Conservation (phyloP, 2,113 vertebrate species). For the Salvelinus alpinus region DNA sequence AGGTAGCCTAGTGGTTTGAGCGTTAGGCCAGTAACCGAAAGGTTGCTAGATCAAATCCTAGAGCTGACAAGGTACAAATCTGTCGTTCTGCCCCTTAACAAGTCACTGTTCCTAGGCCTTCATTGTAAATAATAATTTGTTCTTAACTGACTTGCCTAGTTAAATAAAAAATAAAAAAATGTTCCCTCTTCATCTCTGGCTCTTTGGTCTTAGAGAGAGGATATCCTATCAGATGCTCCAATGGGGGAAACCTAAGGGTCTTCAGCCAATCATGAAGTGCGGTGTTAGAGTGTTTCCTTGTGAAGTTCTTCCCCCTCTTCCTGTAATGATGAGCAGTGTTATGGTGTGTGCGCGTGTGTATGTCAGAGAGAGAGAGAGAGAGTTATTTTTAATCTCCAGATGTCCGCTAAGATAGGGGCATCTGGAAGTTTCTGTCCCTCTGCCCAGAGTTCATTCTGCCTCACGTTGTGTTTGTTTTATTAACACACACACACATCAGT, state of each 20-base stretch:
- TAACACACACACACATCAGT: constrained; percentile 29
- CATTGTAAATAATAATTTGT: too few relatives aligned
- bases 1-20: too few relatives aligned
- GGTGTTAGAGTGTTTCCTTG: constrained; percentile 50
- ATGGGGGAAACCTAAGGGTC: constrained; percentile 36
- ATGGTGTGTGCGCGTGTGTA: constrained; percentile 9
- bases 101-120: too few relatives aligned
- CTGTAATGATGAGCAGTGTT: constrained; percentile 42
- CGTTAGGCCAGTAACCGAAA: too few relatives aligned
- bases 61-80: too few relatives aligned
- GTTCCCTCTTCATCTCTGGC: constrained; percentile 23
- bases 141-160: too few relatives aligned
- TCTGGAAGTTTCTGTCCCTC: constrained; percentile 57
- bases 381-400: constrained; percentile 71
- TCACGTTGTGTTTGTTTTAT: constrained; percentile 63
- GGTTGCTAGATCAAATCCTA: too few relatives aligned
- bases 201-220: constrained; percentile 57
- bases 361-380: constrained; percentile 10
- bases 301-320: constrained; percentile 43
- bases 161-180: neutral
- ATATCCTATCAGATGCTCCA: constrained; percentile 55
- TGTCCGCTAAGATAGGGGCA: constrained; percentile 67
- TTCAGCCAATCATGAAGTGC: constrained; percentile 60
- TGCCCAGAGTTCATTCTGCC: constrained; percentile 57
- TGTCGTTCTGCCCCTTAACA: too few relatives aligned